Conservation (phyloP, 2,888 invertebrate species). For the Allolobophora icterica region DNA sequence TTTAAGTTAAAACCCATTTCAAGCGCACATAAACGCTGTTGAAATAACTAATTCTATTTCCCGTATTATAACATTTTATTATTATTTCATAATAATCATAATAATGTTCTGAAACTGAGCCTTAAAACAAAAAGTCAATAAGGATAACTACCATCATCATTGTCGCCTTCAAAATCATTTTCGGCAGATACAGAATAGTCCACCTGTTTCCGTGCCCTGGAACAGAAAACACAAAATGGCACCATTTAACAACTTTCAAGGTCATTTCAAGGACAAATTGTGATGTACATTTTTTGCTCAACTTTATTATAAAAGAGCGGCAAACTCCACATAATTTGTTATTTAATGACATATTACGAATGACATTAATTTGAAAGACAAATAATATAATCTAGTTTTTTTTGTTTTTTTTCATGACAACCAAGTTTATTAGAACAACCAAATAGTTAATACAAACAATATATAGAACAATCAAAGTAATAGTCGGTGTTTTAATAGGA, state of each 20-base stretch:
- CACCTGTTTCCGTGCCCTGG: constrained; percentile 12
- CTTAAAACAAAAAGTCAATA: neutral
- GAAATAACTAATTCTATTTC: neutral
- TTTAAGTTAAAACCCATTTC: neutral
- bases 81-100: too few species aligned
- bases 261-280: neutral
- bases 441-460: too few species aligned
- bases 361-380: too few species aligned
- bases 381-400: too few species aligned
- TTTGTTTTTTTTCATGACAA: too few species aligned
- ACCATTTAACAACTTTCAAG: neutral
- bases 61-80: neutral
- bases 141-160: constrained; percentile 2
- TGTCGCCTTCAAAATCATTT: neutral
- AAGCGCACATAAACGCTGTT: neutral
- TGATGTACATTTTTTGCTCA: neutral
- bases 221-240: neutral
- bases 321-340: too few species aligned
- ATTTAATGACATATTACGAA: too few species aligned
- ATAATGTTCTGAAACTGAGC: too few species aligned
- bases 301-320: too few species aligned
- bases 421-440: too few species aligned
- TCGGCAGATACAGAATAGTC: neutral
- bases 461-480: too few species aligned
- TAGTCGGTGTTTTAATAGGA: too few species aligned